These are phyloP conservation scores for Carlito syrichta DNA, from an alignment of 2,113 vertebrate species.

Conservation along the genomic window DNA sequence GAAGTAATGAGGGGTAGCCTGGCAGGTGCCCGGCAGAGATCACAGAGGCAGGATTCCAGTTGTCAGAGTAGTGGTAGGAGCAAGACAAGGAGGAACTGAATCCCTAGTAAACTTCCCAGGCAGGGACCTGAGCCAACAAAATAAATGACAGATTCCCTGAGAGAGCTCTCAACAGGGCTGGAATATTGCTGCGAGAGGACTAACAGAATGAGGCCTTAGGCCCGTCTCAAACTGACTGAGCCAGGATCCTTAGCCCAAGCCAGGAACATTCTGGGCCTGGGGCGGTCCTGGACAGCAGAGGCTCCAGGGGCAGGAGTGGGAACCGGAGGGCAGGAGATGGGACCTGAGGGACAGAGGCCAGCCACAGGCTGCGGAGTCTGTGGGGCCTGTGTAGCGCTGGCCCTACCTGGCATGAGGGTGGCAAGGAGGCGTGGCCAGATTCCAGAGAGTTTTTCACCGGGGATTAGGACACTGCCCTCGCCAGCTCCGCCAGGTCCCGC, in stretches of 20 bases:
- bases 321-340: neutral
- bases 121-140: neutral
- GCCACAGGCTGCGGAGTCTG: neutral
- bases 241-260: neutral
- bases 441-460: neutral
- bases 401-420: neutral
- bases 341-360: too few relatives aligned
- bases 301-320: neutral
- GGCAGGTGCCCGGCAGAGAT: neutral
- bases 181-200: neutral
- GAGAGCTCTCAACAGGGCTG: neutral
- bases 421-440: neutral
- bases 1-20: neutral
- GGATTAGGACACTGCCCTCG: neutral
- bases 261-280: neutral
- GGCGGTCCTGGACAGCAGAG: neutral
- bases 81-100: neutral
- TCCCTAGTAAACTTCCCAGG: neutral
- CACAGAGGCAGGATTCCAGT: neutral
- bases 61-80: neutral
- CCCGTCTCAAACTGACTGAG: neutral
- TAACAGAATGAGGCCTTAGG: neutral
- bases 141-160: neutral
- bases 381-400: neutral
- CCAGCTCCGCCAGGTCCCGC: neutral